Evolutionary conservation across 2,797 vertebrate genomes (phyloP), one percentile per base, ranked within the genome.

Genomic region (Synaphobranchus kaupii): DNA sequence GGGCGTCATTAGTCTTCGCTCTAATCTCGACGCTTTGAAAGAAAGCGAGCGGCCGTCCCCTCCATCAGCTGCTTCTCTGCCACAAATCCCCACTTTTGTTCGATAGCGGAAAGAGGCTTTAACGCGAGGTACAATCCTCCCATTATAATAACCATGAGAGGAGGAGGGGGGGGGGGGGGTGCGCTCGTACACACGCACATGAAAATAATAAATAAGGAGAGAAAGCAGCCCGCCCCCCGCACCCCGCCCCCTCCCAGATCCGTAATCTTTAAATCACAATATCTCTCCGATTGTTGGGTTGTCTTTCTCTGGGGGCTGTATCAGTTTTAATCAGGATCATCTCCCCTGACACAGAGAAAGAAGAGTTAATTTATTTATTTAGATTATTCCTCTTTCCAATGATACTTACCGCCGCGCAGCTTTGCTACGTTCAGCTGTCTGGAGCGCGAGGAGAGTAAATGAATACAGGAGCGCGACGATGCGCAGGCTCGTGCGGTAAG

Each of bases 241-340:
- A 28, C 87, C 9, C 84, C 87, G 71, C 73, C 48, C 86, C 73
- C 12, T 88, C 89, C 85, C 66, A 71, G 86, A 10, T 84, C 87
- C 73, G 78, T 94, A 94, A 95, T 95, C 93, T 94, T 89, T 87
- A 85, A 88, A 91, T 90, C 89, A 87, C 92, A 88, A 87, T 89
- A 89, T 92, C 87, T 90, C 84, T 91, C 31, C 76, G 91, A 93
- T 93, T 94, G 89, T 91, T 54, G 89, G 90, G 87, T 90, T 94
- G 90, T 91, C 89, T 86, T 91, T 90, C 90, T 89, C 89, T 78
- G 87, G 73, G 86, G 89, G 90, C 87, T 76, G 88, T 90, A 91
- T 93, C 91, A 89, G 90, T 94, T 94, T 94, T 94, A 94, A 94
- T 94, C 93, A 94, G 93, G 93, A 95, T 95, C 94, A 95, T 93